phyloP scores from a whole-genome alignment of 2,113 vertebrate genomes.

The Neomonachus schauinslandi region DNA sequence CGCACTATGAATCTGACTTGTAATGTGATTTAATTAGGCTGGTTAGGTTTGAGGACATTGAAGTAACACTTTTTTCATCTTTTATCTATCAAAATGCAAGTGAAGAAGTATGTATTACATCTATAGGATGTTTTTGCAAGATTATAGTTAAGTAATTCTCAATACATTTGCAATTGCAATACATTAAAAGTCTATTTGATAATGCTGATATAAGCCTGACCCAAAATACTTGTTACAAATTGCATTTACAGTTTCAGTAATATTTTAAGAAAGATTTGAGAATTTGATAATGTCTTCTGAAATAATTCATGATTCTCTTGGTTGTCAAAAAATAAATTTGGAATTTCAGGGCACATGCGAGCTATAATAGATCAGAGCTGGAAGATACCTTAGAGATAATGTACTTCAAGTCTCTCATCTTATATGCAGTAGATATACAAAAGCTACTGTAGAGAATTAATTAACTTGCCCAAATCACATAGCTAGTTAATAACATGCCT shows the following conservation, averaged over 20 bases:
- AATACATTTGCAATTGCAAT: background rate
- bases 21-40: background rate
- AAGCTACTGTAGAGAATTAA: slow-evolving; percentile 27
- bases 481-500: slow-evolving; percentile 37
- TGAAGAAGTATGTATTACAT: background rate
- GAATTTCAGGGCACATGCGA: background rate
- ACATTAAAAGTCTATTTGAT: background rate
- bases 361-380: background rate
- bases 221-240: background rate
- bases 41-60: background rate
- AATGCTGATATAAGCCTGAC: background rate
- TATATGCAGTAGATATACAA: background rate
- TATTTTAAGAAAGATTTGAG: slow-evolving; percentile 29
- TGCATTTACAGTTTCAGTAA: slow-evolving; percentile 2
- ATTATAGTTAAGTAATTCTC: background rate
- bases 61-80: background rate
- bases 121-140: background rate
- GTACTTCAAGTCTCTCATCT: background rate
- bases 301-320: background rate
- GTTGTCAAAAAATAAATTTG: slow-evolving; percentile 42
- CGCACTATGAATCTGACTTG: background rate
- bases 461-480: slow-evolving; percentile 1
- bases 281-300: background rate
- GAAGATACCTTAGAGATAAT: slow-evolving; percentile 26
- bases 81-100: background rate